Base-by-base conservation (phyloP, 2,113 vertebrate genomes). In the Gallinago jamesoni region DNA sequence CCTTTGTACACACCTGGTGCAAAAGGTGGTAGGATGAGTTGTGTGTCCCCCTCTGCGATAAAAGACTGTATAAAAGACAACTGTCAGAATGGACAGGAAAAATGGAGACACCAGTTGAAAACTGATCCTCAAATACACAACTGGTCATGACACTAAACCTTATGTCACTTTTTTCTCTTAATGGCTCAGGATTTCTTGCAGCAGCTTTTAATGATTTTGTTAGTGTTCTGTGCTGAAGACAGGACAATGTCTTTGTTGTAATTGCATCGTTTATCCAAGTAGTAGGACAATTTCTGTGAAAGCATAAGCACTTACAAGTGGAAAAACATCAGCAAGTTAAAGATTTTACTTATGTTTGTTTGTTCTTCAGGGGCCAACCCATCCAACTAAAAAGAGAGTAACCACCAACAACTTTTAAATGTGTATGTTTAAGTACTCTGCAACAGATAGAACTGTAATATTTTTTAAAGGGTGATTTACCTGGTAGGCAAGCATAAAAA, bases 381-480 rank as follows among this genome's bases (percentile, higher is more conserved):
- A 60, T 60, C 20, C 30, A 72, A 43, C 10, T 60, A 16, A 92
- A 88, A 88, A 23, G 3, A 62, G 33, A 79, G 39, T 48, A 90
- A 28, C 45, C 13, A 37, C 30, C 35, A 48, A 0, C 43, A 80
- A n/a, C 39, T 75, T 87, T 19, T 48, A 24, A 86, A 79, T 87
- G 11, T 69, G 7, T 47, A 27, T 45, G 21, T 84, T 92, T 94
- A 93, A 96, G 15, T 93, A 69, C 31, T 76, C 45, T 85, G 62
- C 45, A 79, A 57, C 50, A 85, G 52, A 64, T 41, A 86, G 37
- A 83, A 66, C 7, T 41, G 33, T 62, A 66, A 12, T 85, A 45
- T 84, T 86, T 93, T 92, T 85, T 19, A 76, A 74, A 82, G n/a
- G 45, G 39, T 76, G 72, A 85, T 95, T 93, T 91, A 83, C 89